phyloP scores from a whole-genome alignment of 64 coral and sea anemone genomes.

The Actinia tenebrosa region DNA sequence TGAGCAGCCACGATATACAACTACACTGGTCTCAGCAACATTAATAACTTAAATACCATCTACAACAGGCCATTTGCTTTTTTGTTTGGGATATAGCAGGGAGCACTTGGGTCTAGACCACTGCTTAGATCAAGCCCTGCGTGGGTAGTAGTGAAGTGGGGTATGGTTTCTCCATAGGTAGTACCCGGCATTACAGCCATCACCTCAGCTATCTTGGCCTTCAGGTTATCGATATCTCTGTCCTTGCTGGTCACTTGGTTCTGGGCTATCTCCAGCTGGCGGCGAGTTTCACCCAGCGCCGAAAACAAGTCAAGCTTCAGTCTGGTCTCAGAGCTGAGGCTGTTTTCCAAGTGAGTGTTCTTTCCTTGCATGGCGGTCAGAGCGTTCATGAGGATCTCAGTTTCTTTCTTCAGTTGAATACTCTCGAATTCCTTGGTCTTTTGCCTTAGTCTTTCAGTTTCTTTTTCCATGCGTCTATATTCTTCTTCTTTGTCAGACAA shows the following conservation, averaged over 20 bases:
- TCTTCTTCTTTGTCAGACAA: slow-evolving; percentile 87
- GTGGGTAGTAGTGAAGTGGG: slow-evolving; percentile 29
- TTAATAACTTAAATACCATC: slow-evolving; percentile 15
- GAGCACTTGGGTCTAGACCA: slow-evolving; percentile 66
- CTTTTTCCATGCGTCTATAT: slow-evolving; percentile 60
- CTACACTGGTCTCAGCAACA: slow-evolving; percentile 37
- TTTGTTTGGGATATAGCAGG: slow-evolving; percentile 73
- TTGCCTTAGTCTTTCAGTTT: slow-evolving; percentile 70
- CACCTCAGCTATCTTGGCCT: slow-evolving; percentile 93
- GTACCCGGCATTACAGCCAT: slow-evolving; percentile 86
- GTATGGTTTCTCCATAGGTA: slow-evolving; percentile 33
- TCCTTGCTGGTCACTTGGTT: slow-evolving; percentile 78
- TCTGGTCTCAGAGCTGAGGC: slow-evolving; percentile 83
- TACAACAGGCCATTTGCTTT: slow-evolving; percentile 88
- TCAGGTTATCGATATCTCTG: slow-evolving; percentile 72
- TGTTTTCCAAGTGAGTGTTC: slow-evolving; percentile 94
- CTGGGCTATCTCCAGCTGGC: slow-evolving; percentile 87
- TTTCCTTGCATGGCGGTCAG: slow-evolving; percentile 92
- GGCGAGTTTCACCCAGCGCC: slow-evolving; percentile 82
- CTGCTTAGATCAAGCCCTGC: slow-evolving; percentile 61
- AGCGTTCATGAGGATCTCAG: slow-evolving; percentile 85
- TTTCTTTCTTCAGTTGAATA: slow-evolving; percentile 96
- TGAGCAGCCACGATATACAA: neutral
- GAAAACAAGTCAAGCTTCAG: slow-evolving; percentile 96
- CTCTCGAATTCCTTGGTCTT: slow-evolving; percentile 87